Evolutionary conservation across 2,113 vertebrate species (phyloP).

Genomic region (Rhabdornis inornatus): DNA sequence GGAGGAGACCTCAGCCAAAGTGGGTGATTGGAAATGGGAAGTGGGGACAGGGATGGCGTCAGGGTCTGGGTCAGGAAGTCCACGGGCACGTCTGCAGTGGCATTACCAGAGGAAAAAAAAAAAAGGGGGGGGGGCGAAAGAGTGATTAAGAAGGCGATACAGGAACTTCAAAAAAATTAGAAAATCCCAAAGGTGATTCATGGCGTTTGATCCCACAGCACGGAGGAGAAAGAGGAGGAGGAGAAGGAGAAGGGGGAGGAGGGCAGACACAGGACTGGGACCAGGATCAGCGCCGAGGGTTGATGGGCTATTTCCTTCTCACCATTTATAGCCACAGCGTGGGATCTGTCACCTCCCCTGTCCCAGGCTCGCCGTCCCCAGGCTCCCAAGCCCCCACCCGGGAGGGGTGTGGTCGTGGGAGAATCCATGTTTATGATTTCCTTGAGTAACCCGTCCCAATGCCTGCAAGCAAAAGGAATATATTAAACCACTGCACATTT

Average conservation of each 20-base stretch:
- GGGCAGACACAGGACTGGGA: not conserved
- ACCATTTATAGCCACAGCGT: not conserved
- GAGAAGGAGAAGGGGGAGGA: not conserved
- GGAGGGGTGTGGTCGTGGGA: not conserved
- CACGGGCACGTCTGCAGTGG: not conserved
- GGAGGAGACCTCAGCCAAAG: not conserved
- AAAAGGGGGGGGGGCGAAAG: no score
- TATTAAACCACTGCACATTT: not conserved
- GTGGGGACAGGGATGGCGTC: not conserved
- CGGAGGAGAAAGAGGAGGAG: not conserved
- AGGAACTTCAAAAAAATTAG: not conserved
- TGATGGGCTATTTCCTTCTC: not conserved
- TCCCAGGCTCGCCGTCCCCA: not conserved
- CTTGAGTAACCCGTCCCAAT: not conserved
- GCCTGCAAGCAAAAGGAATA: not conserved
- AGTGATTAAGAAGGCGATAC: not conserved
- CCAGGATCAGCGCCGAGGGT: not conserved
- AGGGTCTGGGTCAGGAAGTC: not conserved
- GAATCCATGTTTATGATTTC: not conserved
- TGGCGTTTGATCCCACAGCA: not conserved
- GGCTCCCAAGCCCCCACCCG: not conserved
- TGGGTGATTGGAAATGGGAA: not conserved
- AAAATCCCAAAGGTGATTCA: constrained; percentile 1
- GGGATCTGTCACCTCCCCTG: not conserved
- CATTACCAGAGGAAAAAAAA: not conserved